Evolutionary conservation across 2,888 invertebrate genomes (phyloP), one percentile per base, ranked within the genome.

Genomic region (Thymelicus lineola): DNA sequence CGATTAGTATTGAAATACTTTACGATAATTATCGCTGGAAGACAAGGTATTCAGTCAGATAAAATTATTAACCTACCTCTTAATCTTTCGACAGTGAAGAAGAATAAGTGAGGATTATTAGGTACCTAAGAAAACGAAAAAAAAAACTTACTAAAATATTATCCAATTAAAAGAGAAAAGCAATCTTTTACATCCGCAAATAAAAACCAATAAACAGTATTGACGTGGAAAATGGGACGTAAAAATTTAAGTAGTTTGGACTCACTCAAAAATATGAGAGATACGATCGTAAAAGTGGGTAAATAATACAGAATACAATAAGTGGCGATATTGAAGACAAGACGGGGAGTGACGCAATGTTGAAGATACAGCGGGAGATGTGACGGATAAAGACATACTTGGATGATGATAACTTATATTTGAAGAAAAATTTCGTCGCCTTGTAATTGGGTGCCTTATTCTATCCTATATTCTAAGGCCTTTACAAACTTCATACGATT

Each of bases 281-380:
- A 88, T 85, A 84, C 83, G 76, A 75, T 91, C 91, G 88, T 93
- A 93, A 93, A 91, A 86, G 87, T 86, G 85, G 88, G 91, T 91
- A 92, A 92, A 92, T 92, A 93, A 91, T 92, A 93, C 93, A 92
- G 92, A 92, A 93, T 92, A 93, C 92, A 91, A 91, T 93, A 93
- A 92, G 91, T 91, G 89, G 85, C 87, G 84, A 89, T 92, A 92
- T 91, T 87, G 87, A 79, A 84, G 87, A 84, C 82, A 81, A 81
- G 79, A 77, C 79, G 78, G 79, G 74, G 66, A 55, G 55, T 60
- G 64, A 60, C 3, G 28, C 72, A 64, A 82, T 72, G 87, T 1
- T 75, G 57, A 77, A 1, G 79, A 60, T 65, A 79, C 79, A 91
- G 76, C 69, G 73, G 38, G 71, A 36, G 20, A 20, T 20, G n/a